These are phyloP conservation scores for Eriosoma lanigerum DNA, from an alignment of 1,140 invertebrate genomes.

Conservation along the genomic window DNA sequence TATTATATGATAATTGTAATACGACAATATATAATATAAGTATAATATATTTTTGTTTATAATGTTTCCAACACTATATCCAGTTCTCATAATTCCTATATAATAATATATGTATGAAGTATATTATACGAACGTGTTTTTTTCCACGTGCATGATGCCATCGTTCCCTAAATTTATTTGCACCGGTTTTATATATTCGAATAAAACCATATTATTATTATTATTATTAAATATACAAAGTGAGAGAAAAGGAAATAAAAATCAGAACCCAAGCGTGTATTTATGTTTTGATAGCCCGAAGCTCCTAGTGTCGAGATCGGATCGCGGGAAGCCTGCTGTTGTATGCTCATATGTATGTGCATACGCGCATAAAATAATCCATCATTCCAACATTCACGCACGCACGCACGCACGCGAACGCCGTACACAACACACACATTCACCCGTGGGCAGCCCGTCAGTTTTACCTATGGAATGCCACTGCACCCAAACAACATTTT, in stretches of 20 bases:
- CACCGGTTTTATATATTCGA: conserved; percentile 44
- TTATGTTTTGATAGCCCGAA: conserved; percentile 50
- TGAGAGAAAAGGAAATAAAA: conserved; percentile 32
- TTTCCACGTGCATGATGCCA: conserved; percentile 1
- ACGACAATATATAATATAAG: too few relatives aligned
- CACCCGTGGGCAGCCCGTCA: conserved; percentile 48
- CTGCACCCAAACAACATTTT: conserved; percentile 52
- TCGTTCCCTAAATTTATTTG: conserved; percentile 37
- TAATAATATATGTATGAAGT: conserved; percentile 3
- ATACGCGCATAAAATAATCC: conserved; percentile 50
- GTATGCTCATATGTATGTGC: conserved; percentile 27
- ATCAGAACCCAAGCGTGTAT: conserved; percentile 34
- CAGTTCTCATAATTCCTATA: too few relatives aligned
- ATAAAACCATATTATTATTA: conserved; percentile 24
- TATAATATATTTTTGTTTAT: too few relatives aligned
- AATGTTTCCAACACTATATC: too few relatives aligned
- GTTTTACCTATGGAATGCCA: conserved; percentile 51
- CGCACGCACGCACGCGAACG: conserved; percentile 25
- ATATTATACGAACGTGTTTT: neutral
- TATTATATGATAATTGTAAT: too few relatives aligned
- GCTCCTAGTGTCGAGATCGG: conserved; percentile 46
- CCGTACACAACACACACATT: neutral
- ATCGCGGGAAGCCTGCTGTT: conserved; percentile 39
- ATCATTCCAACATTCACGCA: conserved; percentile 50
- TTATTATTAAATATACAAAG: conserved; percentile 26